Evolutionary conservation across 2,797 vertebrate genomes (phyloP), one percentile per base, ranked within the genome.

Genomic region (Alca torda): DNA sequence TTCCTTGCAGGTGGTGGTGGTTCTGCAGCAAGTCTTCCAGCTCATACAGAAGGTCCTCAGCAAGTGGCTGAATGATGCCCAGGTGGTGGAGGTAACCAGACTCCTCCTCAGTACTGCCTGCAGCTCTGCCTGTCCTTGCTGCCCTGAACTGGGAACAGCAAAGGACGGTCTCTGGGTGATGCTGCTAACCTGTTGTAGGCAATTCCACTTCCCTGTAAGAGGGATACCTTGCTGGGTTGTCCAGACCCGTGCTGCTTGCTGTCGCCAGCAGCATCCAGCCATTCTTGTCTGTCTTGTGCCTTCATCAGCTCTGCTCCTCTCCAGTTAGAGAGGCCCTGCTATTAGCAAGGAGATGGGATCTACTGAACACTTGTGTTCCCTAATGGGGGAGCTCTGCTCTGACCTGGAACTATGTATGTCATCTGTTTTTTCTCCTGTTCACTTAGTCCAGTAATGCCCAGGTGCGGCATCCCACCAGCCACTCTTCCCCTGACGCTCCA

Each of bases 31-130:
- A 96, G 99, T 99, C 91, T 99, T 99, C 97, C 99, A 99, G 96
- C 99, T 99, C 79, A 99, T 99, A 97, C 99, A 99, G 98, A 99
- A 99, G n/a, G 99, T 99, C 69, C 99, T 99, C 93, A 99, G 99
- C 98, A 99, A 99, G 97, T 99, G 99, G 99, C 97, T 99, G 92
- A 99, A 99, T 53, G 99, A 99, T 96, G 99, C 99, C 16, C 99
- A 99, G 95, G 99, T 99, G 91, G 99, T 99, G 16, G 99, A 99
- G 99, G 99, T 99, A 97, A 98, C 64, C n/a, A 21, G n/a, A 24
- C 13, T 87, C 45, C 35, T 70, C 33, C 30, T 39, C 12, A 23
- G 13, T 56, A 45, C 20, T 88, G 26, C 67, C 57, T 82, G 83
- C 73, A 90, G 33, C 72, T 91, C 33, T 93, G 75, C 33, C 57